These are phyloP conservation scores for Paradoxurus hermaphroditus DNA, from an alignment of 2,113 vertebrate species.

Conservation along the genomic window DNA sequence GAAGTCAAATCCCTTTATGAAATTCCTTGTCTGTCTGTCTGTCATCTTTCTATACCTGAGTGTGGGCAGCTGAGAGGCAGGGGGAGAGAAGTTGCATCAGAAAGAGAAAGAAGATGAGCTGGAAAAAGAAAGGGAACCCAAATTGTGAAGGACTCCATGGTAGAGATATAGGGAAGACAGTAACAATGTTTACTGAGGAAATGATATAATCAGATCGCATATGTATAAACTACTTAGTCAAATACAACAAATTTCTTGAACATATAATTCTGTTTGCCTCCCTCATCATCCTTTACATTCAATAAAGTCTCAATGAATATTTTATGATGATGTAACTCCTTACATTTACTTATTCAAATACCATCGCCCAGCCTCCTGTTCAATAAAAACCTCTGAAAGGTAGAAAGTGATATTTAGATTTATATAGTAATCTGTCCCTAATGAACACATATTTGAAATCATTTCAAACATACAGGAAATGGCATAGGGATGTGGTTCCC, in stretches of 20 bases:
- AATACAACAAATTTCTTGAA: background rate
- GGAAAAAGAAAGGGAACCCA: background rate
- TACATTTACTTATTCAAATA: constrained; percentile 34
- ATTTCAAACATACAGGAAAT: background rate
- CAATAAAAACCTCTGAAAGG: background rate
- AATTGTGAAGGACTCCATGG: background rate
- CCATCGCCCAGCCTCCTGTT: background rate
- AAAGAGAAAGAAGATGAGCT: background rate
- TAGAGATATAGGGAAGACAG: background rate
- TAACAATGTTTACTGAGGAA: constrained; percentile 9
- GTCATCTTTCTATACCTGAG: background rate
- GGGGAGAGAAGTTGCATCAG: background rate
- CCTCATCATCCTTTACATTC: background rate
- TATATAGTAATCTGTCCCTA: background rate
- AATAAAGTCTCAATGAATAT: constrained; percentile 18
- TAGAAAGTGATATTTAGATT: constrained; percentile 1
- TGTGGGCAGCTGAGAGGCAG: background rate
- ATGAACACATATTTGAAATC: background rate
- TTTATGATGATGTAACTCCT: constrained; percentile 32
- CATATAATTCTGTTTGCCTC: background rate
- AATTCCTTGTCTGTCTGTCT: background rate
- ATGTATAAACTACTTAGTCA: background rate
- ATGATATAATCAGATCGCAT: background rate
- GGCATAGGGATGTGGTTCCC: background rate
- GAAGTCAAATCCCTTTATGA: background rate